These are phyloP conservation scores for Apogon talboti DNA, from an alignment of 2,797 vertebrate species.

Conservation along the genomic window DNA sequence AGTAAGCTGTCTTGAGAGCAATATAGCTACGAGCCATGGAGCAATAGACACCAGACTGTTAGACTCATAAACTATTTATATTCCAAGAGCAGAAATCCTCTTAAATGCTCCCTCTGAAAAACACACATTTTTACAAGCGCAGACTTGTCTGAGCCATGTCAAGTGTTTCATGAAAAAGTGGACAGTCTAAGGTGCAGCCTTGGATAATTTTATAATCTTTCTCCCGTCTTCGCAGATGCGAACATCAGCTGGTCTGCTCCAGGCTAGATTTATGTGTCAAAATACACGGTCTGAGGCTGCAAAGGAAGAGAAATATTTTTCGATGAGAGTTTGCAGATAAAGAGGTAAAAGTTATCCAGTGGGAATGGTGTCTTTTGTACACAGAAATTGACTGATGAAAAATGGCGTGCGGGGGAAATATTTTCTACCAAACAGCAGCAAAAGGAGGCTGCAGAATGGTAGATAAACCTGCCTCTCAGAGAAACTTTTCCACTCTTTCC, in stretches of 20 bases:
- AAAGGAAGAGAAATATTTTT: constrained; percentile 5
- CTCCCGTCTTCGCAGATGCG: constrained; percentile 9
- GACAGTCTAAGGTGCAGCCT: constrained; percentile 10
- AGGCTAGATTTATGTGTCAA: constrained; percentile 25
- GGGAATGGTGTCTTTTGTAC: neutral
- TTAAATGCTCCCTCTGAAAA: constrained; percentile 15
- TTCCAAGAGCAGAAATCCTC: constrained; percentile 25
- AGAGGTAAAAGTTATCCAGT: constrained; percentile 28
- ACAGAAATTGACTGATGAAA: constrained; percentile 26
- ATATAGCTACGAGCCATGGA: constrained; percentile 21
- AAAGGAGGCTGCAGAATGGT: neutral
- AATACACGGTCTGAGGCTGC: constrained; percentile 15
- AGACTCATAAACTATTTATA: constrained; percentile 47
- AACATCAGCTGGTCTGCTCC: constrained; percentile 6
- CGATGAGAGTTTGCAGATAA: constrained; percentile 11
- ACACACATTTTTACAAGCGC: constrained; percentile 22
- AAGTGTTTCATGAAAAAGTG: constrained; percentile 31
- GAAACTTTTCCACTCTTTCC: neutral
- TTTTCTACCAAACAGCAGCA: neutral
- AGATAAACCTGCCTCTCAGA: constrained; percentile 12
- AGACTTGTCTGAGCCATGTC: constrained; percentile 22
- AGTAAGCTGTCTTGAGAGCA: constrained; percentile 18
- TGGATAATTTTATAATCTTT: constrained; percentile 21
- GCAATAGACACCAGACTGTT: constrained; percentile 16
- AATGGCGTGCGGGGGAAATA: neutral